phyloP scores from a whole-genome alignment of 2,888 invertebrate genomes.

The Ochlodes sylvanus region DNA sequence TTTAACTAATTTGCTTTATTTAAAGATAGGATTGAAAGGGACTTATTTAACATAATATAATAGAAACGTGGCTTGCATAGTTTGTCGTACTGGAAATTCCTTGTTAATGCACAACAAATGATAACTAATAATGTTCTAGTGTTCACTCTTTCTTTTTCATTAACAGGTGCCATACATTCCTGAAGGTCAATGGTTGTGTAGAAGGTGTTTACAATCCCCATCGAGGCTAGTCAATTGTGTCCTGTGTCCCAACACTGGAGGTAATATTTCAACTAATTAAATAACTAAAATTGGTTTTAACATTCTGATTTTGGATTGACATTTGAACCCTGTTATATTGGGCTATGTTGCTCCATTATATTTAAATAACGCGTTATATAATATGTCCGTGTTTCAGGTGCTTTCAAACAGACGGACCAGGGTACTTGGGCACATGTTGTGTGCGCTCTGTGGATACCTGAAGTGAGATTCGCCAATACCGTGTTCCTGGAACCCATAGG shows the following conservation, averaged over 20 bases:
- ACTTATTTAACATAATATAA: no score
- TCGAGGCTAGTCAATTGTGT: slow-evolving; percentile 98
- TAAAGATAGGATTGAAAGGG: no score
- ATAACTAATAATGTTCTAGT: no score
- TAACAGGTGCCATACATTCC: slow-evolving; percentile 93
- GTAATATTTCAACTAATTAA: slow-evolving; percentile 56
- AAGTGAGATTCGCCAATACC: slow-evolving; percentile 98
- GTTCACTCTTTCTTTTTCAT: slow-evolving; percentile 13
- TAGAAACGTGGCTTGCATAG: no score
- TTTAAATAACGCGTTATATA: not conserved
- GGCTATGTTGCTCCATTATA: no score
- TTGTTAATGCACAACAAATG: no score
- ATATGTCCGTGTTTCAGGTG: slow-evolving; percentile 80
- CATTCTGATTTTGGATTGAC: no score
- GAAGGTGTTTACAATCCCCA: slow-evolving; percentile 98
- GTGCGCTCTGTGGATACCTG: slow-evolving; percentile 99
- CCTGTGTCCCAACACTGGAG: slow-evolving; percentile 98
- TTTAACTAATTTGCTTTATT: no score
- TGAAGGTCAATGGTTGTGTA: slow-evolving; percentile 98
- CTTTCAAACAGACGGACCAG: slow-evolving; percentile 99
- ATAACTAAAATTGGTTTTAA: no score
- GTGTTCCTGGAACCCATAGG: slow-evolving; percentile 98
- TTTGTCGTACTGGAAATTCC: no score
- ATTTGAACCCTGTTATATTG: no score
- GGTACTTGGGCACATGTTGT: slow-evolving; percentile 99